Conservation (phyloP, 2,113 vertebrate species). For the Triplophysa tibetana region DNA sequence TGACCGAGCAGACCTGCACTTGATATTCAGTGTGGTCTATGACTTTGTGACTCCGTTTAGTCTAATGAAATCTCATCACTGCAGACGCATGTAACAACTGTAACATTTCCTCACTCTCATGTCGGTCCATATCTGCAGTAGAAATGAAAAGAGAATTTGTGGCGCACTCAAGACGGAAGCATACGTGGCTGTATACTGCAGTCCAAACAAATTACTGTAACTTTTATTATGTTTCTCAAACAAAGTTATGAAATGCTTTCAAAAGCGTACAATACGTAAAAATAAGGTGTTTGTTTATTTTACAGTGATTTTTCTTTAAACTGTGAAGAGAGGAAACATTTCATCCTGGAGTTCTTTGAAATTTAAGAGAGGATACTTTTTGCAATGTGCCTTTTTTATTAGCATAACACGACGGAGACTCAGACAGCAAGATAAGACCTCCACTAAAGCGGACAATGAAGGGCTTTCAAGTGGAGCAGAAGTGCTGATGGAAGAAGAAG, state of each 20-base stretch:
- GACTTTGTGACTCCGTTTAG: neutral
- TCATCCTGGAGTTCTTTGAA: constrained; percentile 3
- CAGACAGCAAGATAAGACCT: constrained; percentile 53
- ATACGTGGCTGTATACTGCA: too few species aligned
- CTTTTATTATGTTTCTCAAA: neutral
- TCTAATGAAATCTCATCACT: constrained; percentile 8
- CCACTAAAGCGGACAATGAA: constrained; percentile 58
- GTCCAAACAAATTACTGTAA: too few species aligned
- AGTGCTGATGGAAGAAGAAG: constrained; percentile 49
- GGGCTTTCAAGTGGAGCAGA: constrained; percentile 62
- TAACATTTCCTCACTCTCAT: neutral
- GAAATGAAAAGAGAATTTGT: too few species aligned
- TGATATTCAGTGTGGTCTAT: neutral
- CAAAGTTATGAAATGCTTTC: too few species aligned
- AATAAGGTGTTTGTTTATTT: too few species aligned
- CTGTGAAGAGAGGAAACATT: neutral
- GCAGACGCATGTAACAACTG: neutral
- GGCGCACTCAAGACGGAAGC: too few species aligned
- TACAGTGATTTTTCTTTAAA: too few species aligned
- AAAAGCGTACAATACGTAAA: too few species aligned
- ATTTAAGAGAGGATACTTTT: constrained; percentile 15
- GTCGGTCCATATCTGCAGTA: too few species aligned
- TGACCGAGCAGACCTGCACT: constrained; percentile 33
- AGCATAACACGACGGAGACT: constrained; percentile 38
- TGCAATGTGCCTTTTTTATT: constrained; percentile 24